Conservation (phyloP, 2,113 vertebrate genomes). For the Toxotes jaculatrix region DNA sequence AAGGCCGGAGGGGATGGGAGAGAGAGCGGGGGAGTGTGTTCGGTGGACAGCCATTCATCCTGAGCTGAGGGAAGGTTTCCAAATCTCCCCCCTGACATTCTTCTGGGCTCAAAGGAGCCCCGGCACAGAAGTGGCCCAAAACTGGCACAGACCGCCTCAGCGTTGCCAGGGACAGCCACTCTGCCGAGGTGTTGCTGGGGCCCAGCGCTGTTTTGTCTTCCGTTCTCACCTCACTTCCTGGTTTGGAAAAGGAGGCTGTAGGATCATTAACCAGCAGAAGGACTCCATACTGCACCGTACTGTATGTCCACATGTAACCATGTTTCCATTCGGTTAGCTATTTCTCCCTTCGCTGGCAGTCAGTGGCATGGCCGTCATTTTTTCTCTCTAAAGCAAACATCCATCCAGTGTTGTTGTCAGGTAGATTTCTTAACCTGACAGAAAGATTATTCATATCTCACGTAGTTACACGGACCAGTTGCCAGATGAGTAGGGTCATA, state of each 20-base stretch:
- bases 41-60: conserved; percentile 79
- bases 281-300: conserved; percentile 20
- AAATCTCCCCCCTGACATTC: conserved; percentile 82
- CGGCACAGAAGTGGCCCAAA: conserved; percentile 80
- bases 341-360: background rate
- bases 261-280: conserved; percentile 66
- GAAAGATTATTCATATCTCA: conserved; percentile 29
- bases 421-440: conserved; percentile 9
- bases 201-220: conserved; percentile 75
- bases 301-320: conserved; percentile 17
- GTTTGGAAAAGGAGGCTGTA: conserved; percentile 61
- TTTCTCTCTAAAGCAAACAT: conserved; percentile 27
- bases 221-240: conserved; percentile 82
- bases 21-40: conserved; percentile 40
- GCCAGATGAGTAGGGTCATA: background rate
- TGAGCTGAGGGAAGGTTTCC: conserved; percentile 75
- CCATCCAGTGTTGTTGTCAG: background rate
- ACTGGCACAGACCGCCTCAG: conserved; percentile 79
- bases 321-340: conserved; percentile 13
- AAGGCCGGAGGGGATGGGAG: conserved; percentile 41
- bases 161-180: conserved; percentile 83
- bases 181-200: conserved; percentile 77
- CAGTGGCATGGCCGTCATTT: background rate
- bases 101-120: conserved; percentile 81
- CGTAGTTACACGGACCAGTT: background rate